Conservation (phyloP, 2,888 invertebrate species). For the Seira musarum region DNA sequence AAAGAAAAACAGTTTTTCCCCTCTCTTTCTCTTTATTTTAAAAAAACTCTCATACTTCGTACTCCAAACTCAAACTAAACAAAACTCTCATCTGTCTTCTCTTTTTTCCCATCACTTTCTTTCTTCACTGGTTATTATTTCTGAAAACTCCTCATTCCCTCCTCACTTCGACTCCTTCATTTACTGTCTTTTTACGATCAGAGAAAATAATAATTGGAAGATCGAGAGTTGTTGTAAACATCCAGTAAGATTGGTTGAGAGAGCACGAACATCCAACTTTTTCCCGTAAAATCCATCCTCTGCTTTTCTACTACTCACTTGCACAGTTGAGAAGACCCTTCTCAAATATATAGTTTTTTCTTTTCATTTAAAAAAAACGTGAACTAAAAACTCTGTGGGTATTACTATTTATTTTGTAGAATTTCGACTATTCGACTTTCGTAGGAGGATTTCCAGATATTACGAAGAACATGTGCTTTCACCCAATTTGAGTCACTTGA, state of each 20-base stretch:
- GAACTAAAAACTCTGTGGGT: too few relatives aligned
- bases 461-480: background rate
- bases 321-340: too few relatives aligned
- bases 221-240: slow-evolving; percentile 10
- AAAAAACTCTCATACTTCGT: background rate
- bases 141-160: background rate
- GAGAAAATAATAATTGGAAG: slow-evolving; percentile 10
- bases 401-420: too few relatives aligned
- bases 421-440: background rate
- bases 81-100: slow-evolving; percentile 10
- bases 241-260: slow-evolving; percentile 2
- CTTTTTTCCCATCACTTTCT: slow-evolving; percentile 6
- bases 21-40: background rate
- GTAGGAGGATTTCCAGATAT: background rate
- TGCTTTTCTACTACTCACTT: background rate
- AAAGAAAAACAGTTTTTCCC: background rate
- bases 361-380: too few relatives aligned
- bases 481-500: slow-evolving; percentile 49
- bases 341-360: too few relatives aligned
- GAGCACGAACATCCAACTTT: slow-evolving; percentile 7
- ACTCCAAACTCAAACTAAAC: background rate
- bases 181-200: slow-evolving; percentile 10
- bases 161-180: background rate
- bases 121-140: slow-evolving; percentile 4
- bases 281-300: background rate